These are phyloP conservation scores for Triops cancriformis DNA, from an alignment of 1,140 invertebrate species.

Conservation along the genomic window DNA sequence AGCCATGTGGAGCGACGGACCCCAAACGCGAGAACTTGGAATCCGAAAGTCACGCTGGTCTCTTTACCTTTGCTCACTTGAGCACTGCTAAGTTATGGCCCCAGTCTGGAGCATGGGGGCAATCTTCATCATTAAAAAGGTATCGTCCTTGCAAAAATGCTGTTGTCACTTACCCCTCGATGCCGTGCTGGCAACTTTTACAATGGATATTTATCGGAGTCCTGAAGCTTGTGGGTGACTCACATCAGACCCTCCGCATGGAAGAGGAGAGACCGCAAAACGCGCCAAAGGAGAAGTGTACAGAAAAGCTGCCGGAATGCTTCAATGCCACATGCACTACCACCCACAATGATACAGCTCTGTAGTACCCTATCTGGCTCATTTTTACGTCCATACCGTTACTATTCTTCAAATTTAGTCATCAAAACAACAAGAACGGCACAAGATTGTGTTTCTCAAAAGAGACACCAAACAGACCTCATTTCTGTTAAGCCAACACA, in stretches of 20 bases:
- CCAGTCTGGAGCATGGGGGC: background rate
- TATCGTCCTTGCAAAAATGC: background rate
- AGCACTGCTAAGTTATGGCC: background rate
- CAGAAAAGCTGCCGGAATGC: background rate
- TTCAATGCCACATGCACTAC: background rate
- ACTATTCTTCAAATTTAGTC: background rate
- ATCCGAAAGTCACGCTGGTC: slow-evolving; percentile 1
- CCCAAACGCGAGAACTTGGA: background rate
- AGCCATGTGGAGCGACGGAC: background rate
- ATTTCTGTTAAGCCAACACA: background rate
- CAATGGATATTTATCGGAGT: background rate
- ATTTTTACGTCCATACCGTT: background rate
- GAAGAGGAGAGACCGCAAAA: background rate
- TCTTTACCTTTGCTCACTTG: background rate
- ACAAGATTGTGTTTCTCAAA: background rate
- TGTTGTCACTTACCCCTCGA: slow-evolving; percentile 7
- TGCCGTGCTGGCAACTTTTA: background rate
- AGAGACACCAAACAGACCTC: background rate
- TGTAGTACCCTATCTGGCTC: background rate
- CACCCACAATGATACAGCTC: background rate
- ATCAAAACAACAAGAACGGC: background rate
- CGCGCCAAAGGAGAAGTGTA: background rate
- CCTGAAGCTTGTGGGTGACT: background rate
- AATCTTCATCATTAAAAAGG: background rate
- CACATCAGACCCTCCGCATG: background rate